Evolutionary conservation across 2,888 invertebrate genomes (phyloP).

Genomic region (Lithosia quadra): DNA sequence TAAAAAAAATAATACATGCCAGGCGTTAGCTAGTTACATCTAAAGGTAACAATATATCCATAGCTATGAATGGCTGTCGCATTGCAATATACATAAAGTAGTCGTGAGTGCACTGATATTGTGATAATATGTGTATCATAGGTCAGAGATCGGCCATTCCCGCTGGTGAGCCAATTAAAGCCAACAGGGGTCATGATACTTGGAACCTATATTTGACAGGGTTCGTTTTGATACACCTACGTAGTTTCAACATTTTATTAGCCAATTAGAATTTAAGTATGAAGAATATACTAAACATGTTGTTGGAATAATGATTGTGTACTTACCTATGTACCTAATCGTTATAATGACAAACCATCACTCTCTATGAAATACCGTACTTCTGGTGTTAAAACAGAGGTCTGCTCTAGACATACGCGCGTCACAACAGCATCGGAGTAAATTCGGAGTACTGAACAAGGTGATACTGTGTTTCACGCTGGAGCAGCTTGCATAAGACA

Average conservation of each 20-base stretch:
- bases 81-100: constrained; percentile 54
- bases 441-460: not conserved
- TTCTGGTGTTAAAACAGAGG: not conserved
- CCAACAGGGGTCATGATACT: constrained; percentile 73
- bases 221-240: constrained; percentile 74
- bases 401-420: not conserved
- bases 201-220: constrained; percentile 71
- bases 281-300: constrained; percentile 26
- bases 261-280: constrained; percentile 39
- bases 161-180: constrained; percentile 76
- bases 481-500: not conserved
- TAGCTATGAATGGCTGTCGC: constrained; percentile 37
- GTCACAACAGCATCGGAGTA: not conserved
- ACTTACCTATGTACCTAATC: not conserved
- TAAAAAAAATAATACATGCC: not conserved
- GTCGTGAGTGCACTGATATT: constrained; percentile 51
- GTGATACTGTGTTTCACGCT: not conserved
- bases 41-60: not conserved
- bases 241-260: constrained; percentile 54
- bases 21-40: not conserved
- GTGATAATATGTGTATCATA: constrained; percentile 77
- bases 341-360: not conserved
- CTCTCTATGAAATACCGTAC: not conserved
- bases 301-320: not conserved
- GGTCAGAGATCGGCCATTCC: constrained; percentile 84